Evolutionary conservation across 2,797 vertebrate genomes (phyloP).

Genomic region (Crax fasciolata): DNA sequence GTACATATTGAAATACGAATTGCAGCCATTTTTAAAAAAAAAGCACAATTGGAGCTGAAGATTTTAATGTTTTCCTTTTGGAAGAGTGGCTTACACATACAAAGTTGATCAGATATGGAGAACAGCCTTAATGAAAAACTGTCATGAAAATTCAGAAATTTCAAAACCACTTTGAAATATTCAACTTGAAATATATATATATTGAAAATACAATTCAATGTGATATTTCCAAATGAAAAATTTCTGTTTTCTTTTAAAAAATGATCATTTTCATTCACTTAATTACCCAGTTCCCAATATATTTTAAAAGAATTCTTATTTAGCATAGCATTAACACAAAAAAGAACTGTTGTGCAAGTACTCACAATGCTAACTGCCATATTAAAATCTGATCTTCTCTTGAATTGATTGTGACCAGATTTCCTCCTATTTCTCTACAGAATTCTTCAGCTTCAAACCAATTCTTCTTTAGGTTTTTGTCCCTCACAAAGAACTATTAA

Average conservation of each 20-base stretch:
- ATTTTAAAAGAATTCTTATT: neutral
- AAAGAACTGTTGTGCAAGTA: neutral
- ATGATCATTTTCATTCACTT: neutral
- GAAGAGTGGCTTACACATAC: neutral
- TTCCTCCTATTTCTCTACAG: constrained; percentile 89
- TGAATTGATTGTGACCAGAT: constrained; percentile 88
- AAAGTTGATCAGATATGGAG: neutral
- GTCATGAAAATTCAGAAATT: neutral
- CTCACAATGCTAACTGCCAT: constrained; percentile 68
- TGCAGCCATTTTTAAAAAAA: neutral
- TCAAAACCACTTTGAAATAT: neutral
- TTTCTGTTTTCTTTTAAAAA: neutral
- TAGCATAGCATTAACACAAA: neutral
- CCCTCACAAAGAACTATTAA: constrained; percentile 73
- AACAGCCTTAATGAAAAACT: neutral
- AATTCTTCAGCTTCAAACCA: constrained; percentile 90
- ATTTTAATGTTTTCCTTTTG: neutral
- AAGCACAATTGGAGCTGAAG: neutral
- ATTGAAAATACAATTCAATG: neutral
- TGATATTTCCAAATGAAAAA: neutral
- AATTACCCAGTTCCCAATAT: neutral
- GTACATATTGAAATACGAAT: neutral
- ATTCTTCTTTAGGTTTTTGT: constrained; percentile 82
- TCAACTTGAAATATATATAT: neutral
- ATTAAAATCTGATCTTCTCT: constrained; percentile 77